Conservation (phyloP, 2,888 invertebrate species). For the Cerceris rybyensis region DNA sequence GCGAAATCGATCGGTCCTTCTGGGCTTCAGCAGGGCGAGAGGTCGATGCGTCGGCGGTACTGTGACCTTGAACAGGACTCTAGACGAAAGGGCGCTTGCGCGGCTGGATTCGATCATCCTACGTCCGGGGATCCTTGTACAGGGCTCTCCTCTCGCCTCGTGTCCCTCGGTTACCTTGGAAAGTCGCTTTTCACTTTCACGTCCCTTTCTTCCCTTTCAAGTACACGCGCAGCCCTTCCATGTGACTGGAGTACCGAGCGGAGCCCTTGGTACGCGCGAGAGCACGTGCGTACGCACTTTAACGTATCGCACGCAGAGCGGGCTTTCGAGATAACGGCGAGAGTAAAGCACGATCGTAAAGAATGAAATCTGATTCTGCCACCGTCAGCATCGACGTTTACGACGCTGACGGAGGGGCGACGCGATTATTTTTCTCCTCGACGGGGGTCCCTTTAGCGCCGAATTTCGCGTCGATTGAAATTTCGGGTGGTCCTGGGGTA, state of each 20-base stretch:
- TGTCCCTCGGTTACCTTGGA: constrained; percentile 67
- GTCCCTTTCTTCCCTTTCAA: constrained; percentile 69
- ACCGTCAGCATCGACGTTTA: constrained; percentile 47
- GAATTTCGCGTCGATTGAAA: background rate
- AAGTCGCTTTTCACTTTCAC: constrained; percentile 79
- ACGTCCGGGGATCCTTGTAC: constrained; percentile 60
- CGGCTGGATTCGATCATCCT: constrained; percentile 74
- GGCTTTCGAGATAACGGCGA: constrained; percentile 53
- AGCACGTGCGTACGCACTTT: constrained; percentile 53
- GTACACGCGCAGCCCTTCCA: constrained; percentile 48
- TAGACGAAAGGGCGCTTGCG: constrained; percentile 65
- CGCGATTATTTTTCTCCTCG: constrained; percentile 16
- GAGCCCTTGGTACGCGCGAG: constrained; percentile 42
- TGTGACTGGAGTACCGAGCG: constrained; percentile 36
- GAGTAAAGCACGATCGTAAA: constrained; percentile 49
- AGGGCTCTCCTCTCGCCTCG: constrained; percentile 12
- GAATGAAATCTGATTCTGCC: constrained; percentile 53
- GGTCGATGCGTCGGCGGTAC: constrained; percentile 50
- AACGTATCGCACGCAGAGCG: constrained; percentile 52
- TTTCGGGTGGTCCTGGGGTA: background rate
- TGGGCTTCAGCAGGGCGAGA: constrained; percentile 40
- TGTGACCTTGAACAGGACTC: constrained; percentile 74
- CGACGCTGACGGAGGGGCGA: constrained; percentile 16
- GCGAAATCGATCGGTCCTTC: constrained; percentile 48
- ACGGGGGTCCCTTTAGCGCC: background rate